Percentiles rank a stretch among this genome's conserved stretches.
Evolutionary conservation across 2,888 invertebrate genomes (phyloP).

Genomic region (Frankliniella fusca): DNA sequence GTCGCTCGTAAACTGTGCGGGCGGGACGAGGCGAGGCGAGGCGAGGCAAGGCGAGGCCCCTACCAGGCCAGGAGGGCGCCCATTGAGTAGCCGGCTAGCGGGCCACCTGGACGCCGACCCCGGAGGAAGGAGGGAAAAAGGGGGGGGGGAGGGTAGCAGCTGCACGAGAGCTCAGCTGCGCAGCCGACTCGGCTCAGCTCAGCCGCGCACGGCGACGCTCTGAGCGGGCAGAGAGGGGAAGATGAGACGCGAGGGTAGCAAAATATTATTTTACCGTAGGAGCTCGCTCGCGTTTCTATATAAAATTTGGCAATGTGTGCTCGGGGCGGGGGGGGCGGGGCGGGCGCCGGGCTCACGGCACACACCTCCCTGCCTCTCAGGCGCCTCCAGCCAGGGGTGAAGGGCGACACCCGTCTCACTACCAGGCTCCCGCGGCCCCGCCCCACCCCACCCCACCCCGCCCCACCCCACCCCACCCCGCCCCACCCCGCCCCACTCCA

Average conservation of each 20-base stretch:
- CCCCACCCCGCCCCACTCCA: neutral
- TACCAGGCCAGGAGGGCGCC: neutral
- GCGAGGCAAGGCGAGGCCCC: neutral
- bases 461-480: neutral
- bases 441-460: neutral
- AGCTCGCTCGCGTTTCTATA: too few species aligned
- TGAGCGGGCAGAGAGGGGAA: too few species aligned
- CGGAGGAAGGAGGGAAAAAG: neutral
- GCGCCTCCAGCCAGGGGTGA: too few species aligned
- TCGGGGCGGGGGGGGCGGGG: too few species aligned
- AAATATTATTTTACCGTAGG: too few species aligned
- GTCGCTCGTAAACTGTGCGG: constrained; percentile 17
- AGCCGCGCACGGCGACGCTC: neutral
- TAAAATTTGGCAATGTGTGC: too few species aligned
- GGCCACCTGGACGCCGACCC: too few species aligned
- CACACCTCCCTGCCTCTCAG: too few species aligned
- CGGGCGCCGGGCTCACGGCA: too few species aligned
- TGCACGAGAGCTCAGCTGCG: neutral
- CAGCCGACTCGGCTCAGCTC: neutral
- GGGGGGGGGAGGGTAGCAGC: neutral
- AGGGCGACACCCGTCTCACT: neutral
- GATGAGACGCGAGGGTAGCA: too few species aligned
- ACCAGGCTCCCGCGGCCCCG: neutral
- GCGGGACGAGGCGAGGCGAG: neutral
- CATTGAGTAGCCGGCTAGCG: too few species aligned